These are phyloP conservation scores for Vidua macroura DNA, from an alignment of 2,113 vertebrate species.

Conservation along the genomic window DNA sequence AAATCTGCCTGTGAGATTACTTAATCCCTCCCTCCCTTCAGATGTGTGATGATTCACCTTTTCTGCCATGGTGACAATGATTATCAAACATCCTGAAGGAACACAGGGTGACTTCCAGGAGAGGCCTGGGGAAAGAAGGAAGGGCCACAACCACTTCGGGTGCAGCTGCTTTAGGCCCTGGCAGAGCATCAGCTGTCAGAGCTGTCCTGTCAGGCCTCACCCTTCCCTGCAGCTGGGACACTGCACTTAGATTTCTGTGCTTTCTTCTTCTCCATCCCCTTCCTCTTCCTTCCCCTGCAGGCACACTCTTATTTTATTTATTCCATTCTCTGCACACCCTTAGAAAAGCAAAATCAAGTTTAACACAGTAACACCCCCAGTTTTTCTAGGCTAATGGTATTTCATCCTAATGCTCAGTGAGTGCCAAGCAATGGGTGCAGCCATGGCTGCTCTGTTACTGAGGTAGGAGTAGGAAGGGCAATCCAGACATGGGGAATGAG, in stretches of 20 bases:
- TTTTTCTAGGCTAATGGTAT: not conserved
- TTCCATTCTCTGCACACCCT: not conserved
- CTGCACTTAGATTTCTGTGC: not conserved
- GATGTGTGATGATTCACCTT: not conserved
- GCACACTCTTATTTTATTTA: not conserved
- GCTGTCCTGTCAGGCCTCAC: not conserved
- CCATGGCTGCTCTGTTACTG: not conserved
- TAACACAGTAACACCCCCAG: not conserved
- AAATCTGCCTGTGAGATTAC: not conserved
- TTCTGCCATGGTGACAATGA: not conserved
- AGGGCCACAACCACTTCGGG: not conserved
- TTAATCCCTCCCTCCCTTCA: not conserved
- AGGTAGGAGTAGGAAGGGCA: not conserved
- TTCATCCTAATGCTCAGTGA: not conserved
- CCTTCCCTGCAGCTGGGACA: not conserved
- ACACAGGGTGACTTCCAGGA: not conserved
- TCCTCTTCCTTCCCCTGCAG: not conserved
- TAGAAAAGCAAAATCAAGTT: not conserved
- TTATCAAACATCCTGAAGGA: not conserved
- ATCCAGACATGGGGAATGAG: not conserved
- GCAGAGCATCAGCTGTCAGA: not conserved
- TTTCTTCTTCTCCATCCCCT: not conserved
- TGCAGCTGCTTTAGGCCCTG: not conserved
- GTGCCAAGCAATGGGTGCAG: not conserved
- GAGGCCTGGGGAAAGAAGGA: not conserved